Evolutionary conservation across 2,888 invertebrate genomes (phyloP).

Genomic region (Seira sanloemensis): DNA sequence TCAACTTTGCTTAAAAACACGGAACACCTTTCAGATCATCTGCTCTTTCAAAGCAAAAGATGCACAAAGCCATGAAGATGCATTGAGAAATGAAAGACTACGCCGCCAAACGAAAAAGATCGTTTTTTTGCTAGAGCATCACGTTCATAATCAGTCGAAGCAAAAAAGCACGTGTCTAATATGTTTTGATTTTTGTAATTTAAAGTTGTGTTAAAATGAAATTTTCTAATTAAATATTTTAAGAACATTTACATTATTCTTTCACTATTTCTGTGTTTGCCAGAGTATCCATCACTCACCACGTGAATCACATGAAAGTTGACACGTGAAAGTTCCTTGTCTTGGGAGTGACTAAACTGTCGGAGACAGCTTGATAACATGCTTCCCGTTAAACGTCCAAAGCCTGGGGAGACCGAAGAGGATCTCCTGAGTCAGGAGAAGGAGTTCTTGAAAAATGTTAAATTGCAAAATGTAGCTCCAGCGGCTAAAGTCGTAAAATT

Average conservation of each 20-base stretch:
- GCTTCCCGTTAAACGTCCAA: constrained; percentile 80
- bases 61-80: background rate
- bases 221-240: background rate
- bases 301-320: background rate
- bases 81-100: background rate
- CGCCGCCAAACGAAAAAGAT: background rate
- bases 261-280: background rate
- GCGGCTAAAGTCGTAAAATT: constrained; percentile 32
- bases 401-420: constrained; percentile 83
- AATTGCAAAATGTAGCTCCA: constrained; percentile 9
- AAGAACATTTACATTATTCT: background rate
- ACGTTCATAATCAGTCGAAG: too few species aligned
- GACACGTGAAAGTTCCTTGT: background rate
- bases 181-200: background rate
- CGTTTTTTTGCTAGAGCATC: background rate
- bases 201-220: background rate
- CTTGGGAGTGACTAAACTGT: background rate
- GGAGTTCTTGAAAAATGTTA: constrained; percentile 80
- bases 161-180: too few species aligned
- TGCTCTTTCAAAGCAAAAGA: background rate
- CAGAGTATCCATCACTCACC: background rate
- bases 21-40: background rate
- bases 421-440: constrained; percentile 86
- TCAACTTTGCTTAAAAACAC: background rate
- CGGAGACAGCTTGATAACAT: constrained; percentile 75